phyloP scores from a whole-genome alignment of 1,140 invertebrate genomes.

The Drepana arcuata region DNA sequence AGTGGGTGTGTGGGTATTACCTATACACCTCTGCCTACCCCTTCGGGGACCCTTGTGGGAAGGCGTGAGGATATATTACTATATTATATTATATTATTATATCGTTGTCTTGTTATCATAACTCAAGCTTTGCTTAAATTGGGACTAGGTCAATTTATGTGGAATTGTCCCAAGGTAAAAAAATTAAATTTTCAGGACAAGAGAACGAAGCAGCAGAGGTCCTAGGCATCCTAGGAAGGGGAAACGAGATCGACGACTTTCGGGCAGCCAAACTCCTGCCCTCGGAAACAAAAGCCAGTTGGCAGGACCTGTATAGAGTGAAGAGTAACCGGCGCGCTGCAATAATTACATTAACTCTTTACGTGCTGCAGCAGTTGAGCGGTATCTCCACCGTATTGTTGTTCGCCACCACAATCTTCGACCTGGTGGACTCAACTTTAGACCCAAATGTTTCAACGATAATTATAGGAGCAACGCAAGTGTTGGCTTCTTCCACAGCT shows the following conservation, averaged over 20 bases:
- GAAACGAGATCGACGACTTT: slow-evolving; percentile 14
- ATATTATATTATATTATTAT: too few relatives aligned
- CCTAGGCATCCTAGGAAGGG: slow-evolving; percentile 14
- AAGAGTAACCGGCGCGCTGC: slow-evolving; percentile 21
- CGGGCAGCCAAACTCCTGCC: slow-evolving; percentile 8
- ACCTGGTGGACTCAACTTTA: slow-evolving; percentile 20
- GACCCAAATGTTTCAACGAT: slow-evolving; percentile 16
- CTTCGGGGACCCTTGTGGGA: too few relatives aligned
- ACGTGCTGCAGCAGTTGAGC: slow-evolving; percentile 46
- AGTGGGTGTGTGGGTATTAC: too few relatives aligned
- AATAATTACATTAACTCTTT: slow-evolving; percentile 9
- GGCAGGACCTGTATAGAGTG: slow-evolving; percentile 15
- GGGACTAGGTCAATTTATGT: too few relatives aligned
- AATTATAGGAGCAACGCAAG: slow-evolving; percentile 47
- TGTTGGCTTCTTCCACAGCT: slow-evolving; percentile 36
- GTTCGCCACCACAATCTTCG: slow-evolving; percentile 60
- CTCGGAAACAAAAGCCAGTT: slow-evolving; percentile 8
- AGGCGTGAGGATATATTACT: too few relatives aligned
- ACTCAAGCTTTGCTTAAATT: too few relatives aligned
- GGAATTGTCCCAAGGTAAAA: too few relatives aligned
- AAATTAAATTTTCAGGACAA: slow-evolving; percentile 20
- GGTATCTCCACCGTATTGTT: slow-evolving; percentile 64
- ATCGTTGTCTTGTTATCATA: too few relatives aligned
- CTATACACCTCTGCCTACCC: too few relatives aligned
- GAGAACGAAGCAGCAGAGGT: slow-evolving; percentile 12